Conservation (phyloP, 2,888 invertebrate species). For the Aphidoletes aphidimyza region DNA sequence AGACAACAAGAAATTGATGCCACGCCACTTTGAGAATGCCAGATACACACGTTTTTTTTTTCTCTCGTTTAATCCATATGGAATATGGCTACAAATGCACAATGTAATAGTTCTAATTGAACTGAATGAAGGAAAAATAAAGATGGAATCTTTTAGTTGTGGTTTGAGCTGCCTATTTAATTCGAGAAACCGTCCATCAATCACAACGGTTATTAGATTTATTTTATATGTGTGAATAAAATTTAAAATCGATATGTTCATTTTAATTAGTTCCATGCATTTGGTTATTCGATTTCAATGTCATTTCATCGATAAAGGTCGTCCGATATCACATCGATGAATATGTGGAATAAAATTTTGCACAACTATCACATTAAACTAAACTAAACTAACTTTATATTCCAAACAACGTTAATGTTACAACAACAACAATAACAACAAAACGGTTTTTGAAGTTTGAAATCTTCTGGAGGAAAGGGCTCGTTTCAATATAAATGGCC, state of each 20-base stretch:
- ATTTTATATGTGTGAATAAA: not conserved
- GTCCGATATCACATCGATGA: no score
- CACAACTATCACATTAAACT: no score
- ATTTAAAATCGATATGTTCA: conserved; percentile 18
- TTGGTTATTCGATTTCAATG: conserved; percentile 11
- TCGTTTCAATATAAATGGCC: not conserved
- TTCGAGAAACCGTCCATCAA: no score
- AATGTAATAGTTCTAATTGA: not conserved
- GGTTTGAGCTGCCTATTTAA: no score
- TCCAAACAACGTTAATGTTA: no score
- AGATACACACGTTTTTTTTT: not conserved
- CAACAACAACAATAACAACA: no score
- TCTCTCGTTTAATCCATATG: not conserved
- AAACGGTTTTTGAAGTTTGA: no score
- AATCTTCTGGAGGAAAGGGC: no score
- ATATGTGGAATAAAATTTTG: no score
- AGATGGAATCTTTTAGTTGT: not conserved
- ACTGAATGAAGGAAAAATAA: not conserved
- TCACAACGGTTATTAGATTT: not conserved
- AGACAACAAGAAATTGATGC: not conserved
- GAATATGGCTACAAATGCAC: not conserved
- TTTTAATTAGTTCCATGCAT: conserved; percentile 1
- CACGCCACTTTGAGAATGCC: not conserved
- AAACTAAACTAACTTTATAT: no score
- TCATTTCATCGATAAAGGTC: not conserved